phyloP scores from a whole-genome alignment of 1,140 invertebrate species.

The Caligus rogercresseyi region DNA sequence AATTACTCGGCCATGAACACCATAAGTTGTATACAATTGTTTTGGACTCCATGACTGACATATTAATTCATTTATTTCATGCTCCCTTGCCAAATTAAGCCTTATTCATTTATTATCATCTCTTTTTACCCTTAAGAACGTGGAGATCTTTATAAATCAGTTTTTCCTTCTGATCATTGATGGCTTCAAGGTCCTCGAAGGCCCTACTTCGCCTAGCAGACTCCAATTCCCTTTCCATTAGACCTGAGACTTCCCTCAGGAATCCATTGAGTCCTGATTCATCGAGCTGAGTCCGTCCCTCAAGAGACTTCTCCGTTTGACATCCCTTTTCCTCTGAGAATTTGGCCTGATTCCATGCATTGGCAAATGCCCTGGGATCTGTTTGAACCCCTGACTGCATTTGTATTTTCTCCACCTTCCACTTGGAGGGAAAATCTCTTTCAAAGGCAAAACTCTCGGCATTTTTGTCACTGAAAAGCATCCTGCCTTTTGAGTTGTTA shows the following conservation, averaged over 20 bases:
- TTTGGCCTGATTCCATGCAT: too few relatives aligned
- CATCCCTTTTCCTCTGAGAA: neutral
- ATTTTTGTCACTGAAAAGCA: neutral
- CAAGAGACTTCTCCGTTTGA: neutral
- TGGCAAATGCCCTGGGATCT: neutral
- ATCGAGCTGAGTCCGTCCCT: conserved; percentile 1
- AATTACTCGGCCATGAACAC: too few relatives aligned
- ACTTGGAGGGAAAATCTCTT: neutral
- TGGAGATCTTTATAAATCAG: conserved; percentile 9
- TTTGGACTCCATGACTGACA: too few relatives aligned
- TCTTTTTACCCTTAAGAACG: neutral
- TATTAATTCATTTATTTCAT: too few relatives aligned
- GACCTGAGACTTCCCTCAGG: neutral
- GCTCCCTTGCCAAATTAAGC: too few relatives aligned
- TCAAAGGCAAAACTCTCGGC: neutral
- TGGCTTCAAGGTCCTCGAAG: conserved; percentile 17
- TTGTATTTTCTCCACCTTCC: neutral
- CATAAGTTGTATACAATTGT: too few relatives aligned
- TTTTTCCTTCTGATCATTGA: conserved; percentile 7
- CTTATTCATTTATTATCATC: too few relatives aligned
- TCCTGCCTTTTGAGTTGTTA: neutral
- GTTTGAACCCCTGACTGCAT: neutral
- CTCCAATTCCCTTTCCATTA: conserved; percentile 17
- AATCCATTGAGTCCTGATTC: conserved; percentile 3
- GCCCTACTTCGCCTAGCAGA: conserved; percentile 6